Percentiles rank a stretch among this genome's conserved stretches.
phyloP scores from a whole-genome alignment of 2,888 invertebrate genomes.

The Diplazon laetatorius region DNA sequence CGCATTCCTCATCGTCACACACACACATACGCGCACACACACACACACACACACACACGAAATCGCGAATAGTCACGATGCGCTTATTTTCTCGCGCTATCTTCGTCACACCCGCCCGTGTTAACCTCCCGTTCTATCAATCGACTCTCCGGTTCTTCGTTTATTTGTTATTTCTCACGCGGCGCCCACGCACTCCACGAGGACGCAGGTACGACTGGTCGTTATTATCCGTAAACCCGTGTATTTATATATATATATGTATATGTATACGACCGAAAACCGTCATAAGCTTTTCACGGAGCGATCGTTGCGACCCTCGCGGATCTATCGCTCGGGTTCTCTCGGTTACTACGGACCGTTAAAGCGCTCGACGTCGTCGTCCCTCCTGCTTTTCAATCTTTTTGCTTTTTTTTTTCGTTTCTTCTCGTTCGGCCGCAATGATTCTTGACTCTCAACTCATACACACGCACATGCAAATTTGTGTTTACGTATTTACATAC shows the following conservation, averaged over 20 bases:
- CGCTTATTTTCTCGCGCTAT: slow-evolving; percentile 13
- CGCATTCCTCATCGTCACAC: slow-evolving; percentile 69
- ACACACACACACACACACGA: slow-evolving; percentile 28
- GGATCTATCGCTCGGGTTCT: slow-evolving; percentile 58
- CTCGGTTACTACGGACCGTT: slow-evolving; percentile 62
- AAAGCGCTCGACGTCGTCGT: background rate
- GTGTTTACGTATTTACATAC: background rate
- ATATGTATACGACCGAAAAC: slow-evolving; percentile 7
- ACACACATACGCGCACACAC: slow-evolving; percentile 1
- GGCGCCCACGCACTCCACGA: slow-evolving; percentile 24
- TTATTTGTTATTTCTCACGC: slow-evolving; percentile 10
- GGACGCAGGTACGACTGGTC: slow-evolving; percentile 18
- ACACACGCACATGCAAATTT: too few species aligned
- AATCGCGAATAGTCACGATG: slow-evolving; percentile 3
- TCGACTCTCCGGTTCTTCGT: slow-evolving; percentile 3
- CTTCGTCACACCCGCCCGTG: slow-evolving; percentile 21
- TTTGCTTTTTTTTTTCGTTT: slow-evolving; percentile 41
- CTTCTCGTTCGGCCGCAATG: slow-evolving; percentile 28
- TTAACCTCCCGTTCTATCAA: slow-evolving; percentile 10
- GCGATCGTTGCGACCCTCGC: slow-evolving; percentile 64
- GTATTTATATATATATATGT: slow-evolving; percentile 18
- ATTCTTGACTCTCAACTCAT: background rate
- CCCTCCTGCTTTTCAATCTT: slow-evolving; percentile 49
- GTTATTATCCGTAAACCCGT: slow-evolving; percentile 37
- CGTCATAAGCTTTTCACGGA: too few species aligned